Evolutionary conservation across 2,888 invertebrate genomes (phyloP).

Genomic region (Pyrrhia umbra): DNA sequence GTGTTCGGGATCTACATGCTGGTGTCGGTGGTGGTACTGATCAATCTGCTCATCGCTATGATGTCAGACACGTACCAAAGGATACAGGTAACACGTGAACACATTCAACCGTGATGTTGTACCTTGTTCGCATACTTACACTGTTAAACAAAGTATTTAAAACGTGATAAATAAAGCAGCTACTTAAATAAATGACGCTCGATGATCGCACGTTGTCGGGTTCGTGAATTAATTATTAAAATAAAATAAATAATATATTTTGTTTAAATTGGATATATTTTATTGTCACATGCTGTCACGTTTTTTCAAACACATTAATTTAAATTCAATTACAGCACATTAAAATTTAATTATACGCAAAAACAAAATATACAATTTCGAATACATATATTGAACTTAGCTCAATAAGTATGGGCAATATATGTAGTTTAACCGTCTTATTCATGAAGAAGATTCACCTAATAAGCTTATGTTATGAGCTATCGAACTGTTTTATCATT

Average conservation of each 20-base stretch:
- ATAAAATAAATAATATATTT: neutral
- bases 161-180: slow-evolving; percentile 18
- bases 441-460: too few relatives aligned
- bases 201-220: neutral
- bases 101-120: slow-evolving; percentile 37
- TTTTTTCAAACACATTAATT: slow-evolving; percentile 1
- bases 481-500: too few relatives aligned
- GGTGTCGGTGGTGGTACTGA: slow-evolving; percentile 99
- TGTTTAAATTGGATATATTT: neutral
- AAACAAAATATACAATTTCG: neutral
- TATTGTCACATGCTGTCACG: neutral
- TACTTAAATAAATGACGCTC: slow-evolving; percentile 21
- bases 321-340: slow-evolving; percentile 8
- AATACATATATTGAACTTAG: too few relatives aligned
- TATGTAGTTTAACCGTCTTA: too few relatives aligned
- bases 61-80: slow-evolving; percentile 99
- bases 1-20: slow-evolving; percentile 98
- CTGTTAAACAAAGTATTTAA: slow-evolving; percentile 35
- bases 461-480: too few relatives aligned
- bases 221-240: slow-evolving; percentile 9
- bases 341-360: neutral
- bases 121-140: slow-evolving; percentile 53
- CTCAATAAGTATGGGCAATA: neutral
- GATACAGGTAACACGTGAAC: slow-evolving; percentile 94
- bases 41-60: slow-evolving; percentile 99